Evolutionary conservation across 2,797 vertebrate genomes (phyloP).

Genomic region (Pseudotriccus pelzelni): DNA sequence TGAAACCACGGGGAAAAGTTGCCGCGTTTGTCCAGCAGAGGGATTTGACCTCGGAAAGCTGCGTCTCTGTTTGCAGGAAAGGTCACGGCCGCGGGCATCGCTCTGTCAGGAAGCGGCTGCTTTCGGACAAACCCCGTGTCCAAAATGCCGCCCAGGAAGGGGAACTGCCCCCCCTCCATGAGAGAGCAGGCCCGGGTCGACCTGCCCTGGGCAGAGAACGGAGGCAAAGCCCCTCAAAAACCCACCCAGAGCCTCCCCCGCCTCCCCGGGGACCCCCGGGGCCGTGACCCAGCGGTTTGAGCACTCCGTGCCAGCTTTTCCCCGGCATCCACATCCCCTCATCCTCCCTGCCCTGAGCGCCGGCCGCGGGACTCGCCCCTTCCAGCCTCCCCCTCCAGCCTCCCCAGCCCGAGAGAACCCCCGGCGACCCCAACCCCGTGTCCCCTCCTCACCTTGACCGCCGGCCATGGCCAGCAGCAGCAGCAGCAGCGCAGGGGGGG

Average conservation of each 20-base stretch:
- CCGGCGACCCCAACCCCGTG: no score
- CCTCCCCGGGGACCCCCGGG: fast-evolving
- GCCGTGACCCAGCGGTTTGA: no score
- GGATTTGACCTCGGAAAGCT: neutral
- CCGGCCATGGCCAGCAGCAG: fast-evolving
- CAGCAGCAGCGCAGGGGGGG: no score
- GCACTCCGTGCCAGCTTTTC: no score
- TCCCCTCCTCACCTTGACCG: neutral
- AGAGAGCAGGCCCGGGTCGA: fast-evolving
- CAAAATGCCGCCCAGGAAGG: neutral
- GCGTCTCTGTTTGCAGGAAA: fast-evolving
- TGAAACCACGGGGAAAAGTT: fast-evolving
- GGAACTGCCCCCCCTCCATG: fast-evolving
- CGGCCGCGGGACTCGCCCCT: no score
- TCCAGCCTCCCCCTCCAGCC: no score
- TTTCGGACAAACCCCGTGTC: neutral
- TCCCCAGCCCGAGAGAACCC: no score
- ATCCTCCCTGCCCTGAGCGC: no score
- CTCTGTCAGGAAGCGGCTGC: neutral
- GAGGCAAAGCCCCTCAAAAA: neutral
- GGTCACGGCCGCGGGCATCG: neutral
- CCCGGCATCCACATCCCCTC: no score
- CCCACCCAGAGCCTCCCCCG: no score
- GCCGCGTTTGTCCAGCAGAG: fast-evolving
- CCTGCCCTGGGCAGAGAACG: neutral